These are phyloP conservation scores for Amiota communis DNA, from an alignment of 2,888 invertebrate species.

Conservation along the genomic window DNA sequence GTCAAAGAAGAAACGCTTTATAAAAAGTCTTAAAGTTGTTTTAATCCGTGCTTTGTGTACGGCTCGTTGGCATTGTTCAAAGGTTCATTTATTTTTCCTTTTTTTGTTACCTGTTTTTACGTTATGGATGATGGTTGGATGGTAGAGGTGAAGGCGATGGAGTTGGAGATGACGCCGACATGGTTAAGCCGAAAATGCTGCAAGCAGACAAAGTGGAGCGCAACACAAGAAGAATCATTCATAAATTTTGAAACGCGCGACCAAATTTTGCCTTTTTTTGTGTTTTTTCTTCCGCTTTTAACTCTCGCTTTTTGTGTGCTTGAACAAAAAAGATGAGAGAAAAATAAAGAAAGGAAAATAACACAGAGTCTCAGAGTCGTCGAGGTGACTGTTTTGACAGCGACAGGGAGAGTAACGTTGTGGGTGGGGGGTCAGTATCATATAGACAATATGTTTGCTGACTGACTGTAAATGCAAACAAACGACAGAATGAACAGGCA, in stretches of 20 bases:
- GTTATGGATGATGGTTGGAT: not conserved
- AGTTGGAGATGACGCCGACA: too few species aligned
- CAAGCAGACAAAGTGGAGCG: slow-evolving; percentile 11
- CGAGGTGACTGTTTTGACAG: slow-evolving; percentile 10
- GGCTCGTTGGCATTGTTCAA: not conserved
- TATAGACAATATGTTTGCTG: slow-evolving; percentile 8
- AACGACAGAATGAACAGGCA: not conserved
- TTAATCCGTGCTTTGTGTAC: slow-evolving; percentile 16
- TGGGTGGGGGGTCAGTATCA: not conserved
- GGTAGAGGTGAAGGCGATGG: not conserved
- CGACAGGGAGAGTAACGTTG: not conserved
- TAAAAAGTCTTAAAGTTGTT: slow-evolving; percentile 5
- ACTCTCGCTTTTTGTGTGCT: slow-evolving; percentile 14
- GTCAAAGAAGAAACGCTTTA: not conserved
- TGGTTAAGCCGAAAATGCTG: slow-evolving; percentile 10
- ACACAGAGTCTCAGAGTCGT: too few species aligned
- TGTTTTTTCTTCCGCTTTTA: not conserved
- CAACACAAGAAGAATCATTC: slow-evolving; percentile 24
- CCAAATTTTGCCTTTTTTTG: slow-evolving; percentile 4
- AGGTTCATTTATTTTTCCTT: not conserved
- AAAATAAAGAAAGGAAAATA: too few species aligned
- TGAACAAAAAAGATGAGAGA: not conserved
- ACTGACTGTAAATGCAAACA: not conserved
- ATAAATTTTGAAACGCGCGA: slow-evolving; percentile 21
- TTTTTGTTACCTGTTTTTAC: slow-evolving; percentile 16